phyloP scores from a whole-genome alignment of 2,888 invertebrate species.

The Panopea generosa region DNA sequence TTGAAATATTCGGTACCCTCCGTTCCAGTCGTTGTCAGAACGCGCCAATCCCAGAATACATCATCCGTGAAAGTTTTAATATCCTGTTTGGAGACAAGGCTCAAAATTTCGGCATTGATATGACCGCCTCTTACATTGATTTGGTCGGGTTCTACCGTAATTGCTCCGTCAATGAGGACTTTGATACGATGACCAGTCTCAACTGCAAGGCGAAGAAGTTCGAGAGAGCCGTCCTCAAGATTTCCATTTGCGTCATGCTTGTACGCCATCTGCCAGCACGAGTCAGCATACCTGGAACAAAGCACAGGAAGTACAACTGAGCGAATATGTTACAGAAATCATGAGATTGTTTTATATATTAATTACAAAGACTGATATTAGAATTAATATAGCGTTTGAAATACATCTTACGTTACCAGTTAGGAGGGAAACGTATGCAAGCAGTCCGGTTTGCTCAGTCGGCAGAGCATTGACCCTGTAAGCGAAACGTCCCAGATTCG shows the following conservation, averaged over 20 bases:
- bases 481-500: too few relatives aligned
- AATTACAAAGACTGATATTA: too few relatives aligned
- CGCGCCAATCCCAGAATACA: constrained; percentile 64
- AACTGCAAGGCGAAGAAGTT: constrained; percentile 53
- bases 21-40: constrained; percentile 58
- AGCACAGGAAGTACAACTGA: background rate
- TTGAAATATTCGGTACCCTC: constrained; percentile 59
- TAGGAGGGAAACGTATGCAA: too few relatives aligned
- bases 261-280: constrained; percentile 66
- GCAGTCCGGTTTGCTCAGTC: too few relatives aligned
- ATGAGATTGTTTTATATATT: too few relatives aligned
- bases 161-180: constrained; percentile 56
- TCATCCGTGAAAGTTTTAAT: constrained; percentile 59
- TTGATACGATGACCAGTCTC: constrained; percentile 60
- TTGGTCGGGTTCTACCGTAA: constrained; percentile 61
- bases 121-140: constrained; percentile 59
- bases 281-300: constrained; percentile 56
- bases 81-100: constrained; percentile 60
- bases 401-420: too few relatives aligned
- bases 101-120: constrained; percentile 58
- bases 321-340: too few relatives aligned
- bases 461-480: too few relatives aligned
- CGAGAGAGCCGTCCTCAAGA: constrained; percentile 56
- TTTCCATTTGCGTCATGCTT: constrained; percentile 57
- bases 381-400: too few relatives aligned